Base-by-base conservation (phyloP, 2,888 invertebrate species). In the Stomorhina lunata region DNA sequence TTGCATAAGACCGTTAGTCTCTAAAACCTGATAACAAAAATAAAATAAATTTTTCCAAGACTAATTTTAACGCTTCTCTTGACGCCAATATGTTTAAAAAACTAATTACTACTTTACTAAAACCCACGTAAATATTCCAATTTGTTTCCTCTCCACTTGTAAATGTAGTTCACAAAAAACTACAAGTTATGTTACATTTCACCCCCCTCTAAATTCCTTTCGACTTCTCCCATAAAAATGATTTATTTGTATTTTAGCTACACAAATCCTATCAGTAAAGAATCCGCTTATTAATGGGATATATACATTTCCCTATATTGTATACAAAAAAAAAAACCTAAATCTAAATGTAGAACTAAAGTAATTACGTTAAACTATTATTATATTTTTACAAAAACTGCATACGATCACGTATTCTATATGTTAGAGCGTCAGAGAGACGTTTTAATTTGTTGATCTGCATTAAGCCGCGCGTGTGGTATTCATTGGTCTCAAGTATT, bases 381-480 rank as follows among this genome's bases (percentile, higher is more conserved):
- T 48, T n/a, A 12, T n/a, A 57, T 63, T 43, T 17, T 15, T 50
- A 53, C n/a, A n/a, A n/a, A n/a, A 53, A 17, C 29, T 32, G 53
- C 37, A 66, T 66, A 72, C 43, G 59, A 72, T 59, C 81, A 81
- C 81, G 77, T 81, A 81, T n/a, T n/a, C n/a, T n/a, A n/a, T n/a
- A n/a, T n/a, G n/a, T n/a, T n/a, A n/a, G n/a, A n/a, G n/a, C 63
- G 15, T 53, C 68, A 15, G 17, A 63, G 29, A 71, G 48, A 72
- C 48, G 37, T 72, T 50, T 72, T 20, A 65, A 57, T 68, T 76
- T 57, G 57, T 17, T 72, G 0, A 65, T 55, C n/a, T n/a, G n/a
- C 37, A 59, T 15, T 55, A 53, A 20, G 2, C 57, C 10, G 57
- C 40, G 69, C 69, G 76, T 80, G 80, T 76, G 76, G 65, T 43